Evolutionary conservation across 2,888 invertebrate genomes (phyloP).

Genomic region (Metopia argyrocephala): DNA sequence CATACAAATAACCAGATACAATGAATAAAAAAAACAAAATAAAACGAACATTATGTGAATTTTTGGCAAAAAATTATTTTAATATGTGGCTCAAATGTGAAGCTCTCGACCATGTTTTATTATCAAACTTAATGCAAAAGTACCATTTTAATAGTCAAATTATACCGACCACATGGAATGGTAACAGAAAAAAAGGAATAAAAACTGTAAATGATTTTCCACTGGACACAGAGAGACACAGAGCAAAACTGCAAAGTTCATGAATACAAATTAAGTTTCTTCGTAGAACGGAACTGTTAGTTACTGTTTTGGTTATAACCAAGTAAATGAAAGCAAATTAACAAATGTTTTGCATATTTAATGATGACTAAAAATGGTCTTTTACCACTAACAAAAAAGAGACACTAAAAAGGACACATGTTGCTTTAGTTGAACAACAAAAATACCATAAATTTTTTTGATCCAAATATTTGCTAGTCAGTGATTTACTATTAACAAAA

Average conservation of each 20-base stretch:
- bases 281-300: background rate
- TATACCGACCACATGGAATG: conserved; percentile 23
- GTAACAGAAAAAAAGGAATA: conserved; percentile 7
- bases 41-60: conserved; percentile 10
- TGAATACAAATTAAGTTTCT: conserved; percentile 34
- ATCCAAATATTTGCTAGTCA: conserved; percentile 7
- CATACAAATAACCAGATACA: conserved; percentile 8
- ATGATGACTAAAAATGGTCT: conserved; percentile 61
- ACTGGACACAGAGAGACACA: background rate
- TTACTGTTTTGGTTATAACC: background rate
- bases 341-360: conserved; percentile 66
- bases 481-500: conserved; percentile 39
- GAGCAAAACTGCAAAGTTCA: conserved; percentile 18
- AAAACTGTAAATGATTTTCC: conserved; percentile 24
- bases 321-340: conserved; percentile 60
- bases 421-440: conserved; percentile 47
- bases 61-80: conserved; percentile 54
- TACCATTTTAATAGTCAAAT: conserved; percentile 53
- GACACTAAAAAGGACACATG: conserved; percentile 50
- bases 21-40: background rate
- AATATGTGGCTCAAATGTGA: conserved; percentile 46
- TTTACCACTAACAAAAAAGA: conserved; percentile 13
- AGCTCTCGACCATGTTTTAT: conserved; percentile 14
- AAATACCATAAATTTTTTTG: conserved; percentile 36
- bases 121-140: conserved; percentile 41